These are phyloP conservation scores for Trachemys scripta DNA, from an alignment of 2,113 vertebrate genomes.

Conservation along the genomic window DNA sequence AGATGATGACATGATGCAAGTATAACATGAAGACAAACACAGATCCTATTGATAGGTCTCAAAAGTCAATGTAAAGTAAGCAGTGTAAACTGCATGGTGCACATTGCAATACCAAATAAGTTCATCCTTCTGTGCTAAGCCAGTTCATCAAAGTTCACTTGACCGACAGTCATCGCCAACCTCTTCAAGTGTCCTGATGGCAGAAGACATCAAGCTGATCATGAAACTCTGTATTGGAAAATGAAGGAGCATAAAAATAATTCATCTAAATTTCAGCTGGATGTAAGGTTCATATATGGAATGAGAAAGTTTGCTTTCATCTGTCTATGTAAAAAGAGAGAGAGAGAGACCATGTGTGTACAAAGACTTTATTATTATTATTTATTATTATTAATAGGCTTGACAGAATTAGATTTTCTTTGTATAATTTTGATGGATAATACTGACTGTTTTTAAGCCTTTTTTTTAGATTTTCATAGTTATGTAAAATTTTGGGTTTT, in stretches of 20 bases:
- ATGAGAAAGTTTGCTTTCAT: neutral
- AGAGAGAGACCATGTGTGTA: neutral
- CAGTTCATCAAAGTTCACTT: conserved; percentile 44
- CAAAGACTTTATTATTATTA: neutral
- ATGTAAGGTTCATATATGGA: neutral
- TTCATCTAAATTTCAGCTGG: neutral
- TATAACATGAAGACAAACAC: conserved; percentile 66
- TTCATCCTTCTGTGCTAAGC: neutral
- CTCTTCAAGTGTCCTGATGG: accelerated
- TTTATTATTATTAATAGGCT: neutral
- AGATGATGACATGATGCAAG: conserved; percentile 72
- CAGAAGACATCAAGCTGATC: neutral
- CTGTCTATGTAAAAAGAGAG: neutral
- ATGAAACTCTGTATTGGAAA: neutral
- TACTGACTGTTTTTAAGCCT: neutral
- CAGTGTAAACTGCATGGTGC: neutral
- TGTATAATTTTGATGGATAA: neutral
- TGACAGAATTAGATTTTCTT: neutral
- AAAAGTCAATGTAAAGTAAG: conserved; percentile 22
- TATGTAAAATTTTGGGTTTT: neutral
- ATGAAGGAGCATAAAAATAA: neutral
- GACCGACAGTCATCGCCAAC: accelerated
- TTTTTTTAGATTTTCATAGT: neutral
- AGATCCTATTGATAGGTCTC: conserved; percentile 60
- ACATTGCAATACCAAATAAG: neutral